A percentile compares a stretch with the other conserved stretches of the same genome.
These are phyloP conservation scores for Apis dorsata DNA, from an alignment of 1,140 invertebrate genomes.

Conservation along the genomic window DNA sequence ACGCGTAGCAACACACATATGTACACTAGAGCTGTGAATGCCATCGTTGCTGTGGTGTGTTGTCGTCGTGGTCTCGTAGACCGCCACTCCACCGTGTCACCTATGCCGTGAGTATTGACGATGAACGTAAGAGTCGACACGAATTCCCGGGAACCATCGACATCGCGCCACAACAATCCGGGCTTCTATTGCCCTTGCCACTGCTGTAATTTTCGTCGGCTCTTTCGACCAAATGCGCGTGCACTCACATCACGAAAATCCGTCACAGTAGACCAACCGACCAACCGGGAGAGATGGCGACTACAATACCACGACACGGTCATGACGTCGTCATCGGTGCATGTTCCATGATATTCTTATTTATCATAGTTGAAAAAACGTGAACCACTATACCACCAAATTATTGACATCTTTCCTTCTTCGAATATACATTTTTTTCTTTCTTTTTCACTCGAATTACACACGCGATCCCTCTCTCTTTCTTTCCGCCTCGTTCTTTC, in stretches of 20 bases:
- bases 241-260: slow-evolving; percentile 42
- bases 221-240: slow-evolving; percentile 27
- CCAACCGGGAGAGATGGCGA: slow-evolving; percentile 34
- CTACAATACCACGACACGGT: slow-evolving; percentile 36
- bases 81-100: slow-evolving; percentile 41
- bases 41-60: slow-evolving; percentile 34
- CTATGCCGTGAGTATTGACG: slow-evolving; percentile 47
- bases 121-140: slow-evolving; percentile 39
- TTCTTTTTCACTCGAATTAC: slow-evolving; percentile 14
- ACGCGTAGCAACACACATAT: slow-evolving; percentile 35
- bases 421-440: slow-evolving; percentile 36
- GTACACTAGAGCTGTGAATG: slow-evolving; percentile 28
- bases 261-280: slow-evolving; percentile 41
- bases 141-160: slow-evolving; percentile 33
- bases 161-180: slow-evolving; percentile 29
- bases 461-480: slow-evolving; percentile 12
- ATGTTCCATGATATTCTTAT: slow-evolving; percentile 12
- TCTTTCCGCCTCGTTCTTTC: slow-evolving; percentile 35
- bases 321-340: slow-evolving; percentile 28
- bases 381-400: slow-evolving; percentile 49
- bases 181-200: slow-evolving; percentile 17
- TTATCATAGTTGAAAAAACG: slow-evolving; percentile 12
- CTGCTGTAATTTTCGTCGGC: slow-evolving; percentile 29
- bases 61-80: slow-evolving; percentile 44
- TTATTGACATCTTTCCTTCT: slow-evolving; percentile 72